Base-by-base conservation (phyloP, 2,888 invertebrate species). In the Mayetiola destructor region DNA sequence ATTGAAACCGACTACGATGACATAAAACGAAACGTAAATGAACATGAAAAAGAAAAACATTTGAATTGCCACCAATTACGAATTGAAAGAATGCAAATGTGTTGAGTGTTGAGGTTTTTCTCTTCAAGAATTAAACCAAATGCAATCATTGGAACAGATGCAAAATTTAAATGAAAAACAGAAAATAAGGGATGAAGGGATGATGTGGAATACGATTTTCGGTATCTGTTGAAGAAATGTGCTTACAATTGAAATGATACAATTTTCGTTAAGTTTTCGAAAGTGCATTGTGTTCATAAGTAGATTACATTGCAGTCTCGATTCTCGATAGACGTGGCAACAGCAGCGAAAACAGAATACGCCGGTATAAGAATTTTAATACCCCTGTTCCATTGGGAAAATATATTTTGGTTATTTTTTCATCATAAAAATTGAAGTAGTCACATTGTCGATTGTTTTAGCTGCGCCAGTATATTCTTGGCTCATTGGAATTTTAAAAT, bases 51-150 rank as follows among this genome's bases (percentile, higher is more conserved):
- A 48, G n/a, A 27, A 23, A 14, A 42, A 42, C 42, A 42, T n/a
- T n/a, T n/a, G n/a, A n/a, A n/a, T 42, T 48, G 48, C 48, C 48
- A 48, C 48, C 48, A 48, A 48, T 48, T 48, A 48, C 48, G 27
- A 48, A 48, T 48, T 48, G 48, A 48, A 48, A 48, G 48, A 48
- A 48, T 48, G 48, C 48, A 48, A 48, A 48, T 48, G 27, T 48
- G 40, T 23, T 48, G 48, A 48, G 27, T 48, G 40, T 23, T 48
- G 48, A 48, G 48, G 48, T 48, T 48, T 40, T n/a, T n/a, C n/a
- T 48, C 48, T 48, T 48, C n/a, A 14, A 48, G 27, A 27, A 27
- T 27, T n/a, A 4, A 9, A 4, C 27, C 8, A 14, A 48, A 23
- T 27, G 23, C 21, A 14, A 23, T 42, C 23, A 48, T 27, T 27